These are phyloP conservation scores for Poicephalus meyeri DNA, from an alignment of 2,113 vertebrate genomes.

Conservation along the genomic window DNA sequence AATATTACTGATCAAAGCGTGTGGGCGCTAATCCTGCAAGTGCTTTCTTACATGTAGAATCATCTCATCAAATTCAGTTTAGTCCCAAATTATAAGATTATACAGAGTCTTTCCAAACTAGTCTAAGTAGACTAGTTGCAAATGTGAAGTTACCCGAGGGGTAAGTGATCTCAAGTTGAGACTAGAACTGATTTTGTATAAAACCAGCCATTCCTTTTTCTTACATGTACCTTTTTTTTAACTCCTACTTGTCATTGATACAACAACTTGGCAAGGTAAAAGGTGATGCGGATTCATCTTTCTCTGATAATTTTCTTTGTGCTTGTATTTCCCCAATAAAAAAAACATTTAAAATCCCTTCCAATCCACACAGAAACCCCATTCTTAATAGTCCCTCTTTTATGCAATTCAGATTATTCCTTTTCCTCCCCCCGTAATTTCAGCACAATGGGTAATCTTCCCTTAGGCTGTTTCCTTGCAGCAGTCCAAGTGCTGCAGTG, in stretches of 20 bases:
- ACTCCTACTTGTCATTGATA: background rate
- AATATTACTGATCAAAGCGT: slow-evolving; percentile 13
- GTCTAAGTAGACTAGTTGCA: background rate
- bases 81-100: background rate
- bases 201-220: background rate
- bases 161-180: background rate
- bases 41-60: background rate
- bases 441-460: background rate
- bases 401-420: background rate
- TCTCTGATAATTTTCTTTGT: background rate
- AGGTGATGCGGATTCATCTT: background rate
- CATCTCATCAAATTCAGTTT: background rate
- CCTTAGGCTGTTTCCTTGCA: background rate
- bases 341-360: background rate
- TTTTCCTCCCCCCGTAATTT: background rate
- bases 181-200: background rate
- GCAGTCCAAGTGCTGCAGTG: background rate
- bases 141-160: background rate
- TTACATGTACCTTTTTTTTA: background rate
- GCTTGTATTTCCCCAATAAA: background rate
- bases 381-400: background rate
- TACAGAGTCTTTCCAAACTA: background rate
- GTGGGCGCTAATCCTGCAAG: background rate
- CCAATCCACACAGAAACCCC: background rate
- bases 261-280: background rate